Conservation (phyloP, 2,888 invertebrate species). For the Synergus itoensis region DNA sequence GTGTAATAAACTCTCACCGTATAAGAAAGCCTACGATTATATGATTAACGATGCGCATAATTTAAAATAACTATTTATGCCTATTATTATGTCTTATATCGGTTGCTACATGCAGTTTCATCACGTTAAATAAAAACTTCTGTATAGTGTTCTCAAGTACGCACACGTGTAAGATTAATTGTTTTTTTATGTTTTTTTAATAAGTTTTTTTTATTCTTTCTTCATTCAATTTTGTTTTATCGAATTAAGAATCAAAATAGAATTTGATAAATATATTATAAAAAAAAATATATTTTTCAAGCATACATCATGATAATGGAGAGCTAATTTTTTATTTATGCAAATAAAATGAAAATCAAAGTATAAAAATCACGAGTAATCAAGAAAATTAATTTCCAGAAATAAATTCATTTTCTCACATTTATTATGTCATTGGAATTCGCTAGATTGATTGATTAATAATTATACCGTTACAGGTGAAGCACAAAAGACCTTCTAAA, state of each 20-base stretch:
- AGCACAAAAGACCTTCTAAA: neutral
- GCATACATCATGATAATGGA: too few relatives aligned
- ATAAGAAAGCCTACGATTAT: neutral
- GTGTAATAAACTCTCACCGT: slow-evolving; percentile 31
- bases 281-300: too few relatives aligned
- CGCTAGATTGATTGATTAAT: slow-evolving; percentile 16
- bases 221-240: neutral
- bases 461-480: neutral
- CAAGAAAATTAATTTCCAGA: neutral
- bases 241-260: too few relatives aligned
- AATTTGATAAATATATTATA: too few relatives aligned
- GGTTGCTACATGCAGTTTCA: slow-evolving; percentile 4
- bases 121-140: neutral
- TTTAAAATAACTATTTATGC: slow-evolving; percentile 24
- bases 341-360: too few relatives aligned
- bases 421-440: neutral
- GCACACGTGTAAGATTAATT: neutral
- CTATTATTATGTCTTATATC: slow-evolving; percentile 13
- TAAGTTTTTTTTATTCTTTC: neutral
- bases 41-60: slow-evolving; percentile 21
- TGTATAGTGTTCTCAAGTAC: neutral
- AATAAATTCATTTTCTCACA: slow-evolving; percentile 9
- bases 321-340: too few relatives aligned
- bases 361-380: too few relatives aligned
- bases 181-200: neutral